A percentile compares a stretch with the other conserved stretches of the same genome.
These are phyloP conservation scores for Pelochelys cantorii DNA, from an alignment of 2,797 vertebrate species.

Conservation along the genomic window DNA sequence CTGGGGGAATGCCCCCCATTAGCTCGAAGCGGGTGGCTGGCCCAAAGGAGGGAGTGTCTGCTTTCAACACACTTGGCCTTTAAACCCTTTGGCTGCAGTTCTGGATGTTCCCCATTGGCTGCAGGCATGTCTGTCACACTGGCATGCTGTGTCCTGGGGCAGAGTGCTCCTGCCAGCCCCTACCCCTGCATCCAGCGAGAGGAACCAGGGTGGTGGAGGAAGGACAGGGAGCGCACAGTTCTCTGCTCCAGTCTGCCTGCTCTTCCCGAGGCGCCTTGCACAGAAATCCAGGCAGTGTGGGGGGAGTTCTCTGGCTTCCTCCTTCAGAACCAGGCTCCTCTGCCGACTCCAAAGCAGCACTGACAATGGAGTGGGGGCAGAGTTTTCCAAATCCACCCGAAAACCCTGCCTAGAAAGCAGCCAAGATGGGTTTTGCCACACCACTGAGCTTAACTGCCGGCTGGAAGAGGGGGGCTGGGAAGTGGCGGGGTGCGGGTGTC, in stretches of 20 bases:
- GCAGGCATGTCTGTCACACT: too few relatives aligned
- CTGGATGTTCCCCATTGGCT: neutral
- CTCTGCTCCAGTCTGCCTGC: too few relatives aligned
- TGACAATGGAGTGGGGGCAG: conserved; percentile 1
- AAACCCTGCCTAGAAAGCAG: neutral
- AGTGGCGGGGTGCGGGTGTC: conserved; percentile 63
- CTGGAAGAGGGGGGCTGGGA: conserved; percentile 55
- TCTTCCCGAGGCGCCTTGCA: too few relatives aligned
- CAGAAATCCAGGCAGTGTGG: too few relatives aligned
- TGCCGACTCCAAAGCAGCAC: neutral
- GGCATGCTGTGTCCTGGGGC: too few relatives aligned
- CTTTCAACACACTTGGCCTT: neutral
- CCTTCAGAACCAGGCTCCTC: neutral
- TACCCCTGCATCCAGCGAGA: too few relatives aligned
- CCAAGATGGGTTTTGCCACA: neutral
- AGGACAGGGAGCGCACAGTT: too few relatives aligned
- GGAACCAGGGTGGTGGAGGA: too few relatives aligned
- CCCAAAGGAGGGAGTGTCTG: neutral
- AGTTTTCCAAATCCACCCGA: conserved; percentile 64
- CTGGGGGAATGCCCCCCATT: neutral
- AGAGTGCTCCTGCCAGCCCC: neutral
- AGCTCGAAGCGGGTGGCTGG: neutral
- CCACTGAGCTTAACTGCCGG: conserved; percentile 26
- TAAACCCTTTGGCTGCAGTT: neutral
- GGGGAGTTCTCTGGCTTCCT: neutral